Percentiles rank a stretch among this genome's conserved stretches.
Conservation (phyloP, 2,113 vertebrate genomes). For the Nycticorax nycticorax region DNA sequence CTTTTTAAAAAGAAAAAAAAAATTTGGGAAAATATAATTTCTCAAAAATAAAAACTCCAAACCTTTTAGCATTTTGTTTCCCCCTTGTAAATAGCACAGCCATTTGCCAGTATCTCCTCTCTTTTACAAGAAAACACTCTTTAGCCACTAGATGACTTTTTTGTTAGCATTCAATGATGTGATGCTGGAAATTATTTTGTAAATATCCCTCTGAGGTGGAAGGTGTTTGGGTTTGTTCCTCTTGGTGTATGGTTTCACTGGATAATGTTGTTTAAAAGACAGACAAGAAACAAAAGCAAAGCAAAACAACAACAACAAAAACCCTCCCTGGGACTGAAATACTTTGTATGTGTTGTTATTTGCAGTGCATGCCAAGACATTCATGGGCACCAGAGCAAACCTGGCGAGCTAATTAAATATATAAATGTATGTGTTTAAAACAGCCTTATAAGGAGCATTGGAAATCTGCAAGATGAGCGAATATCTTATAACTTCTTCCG, state of each 20-base stretch:
- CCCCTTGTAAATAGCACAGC: neutral
- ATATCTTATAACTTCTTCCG: conserved; percentile 86
- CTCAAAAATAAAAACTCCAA: neutral
- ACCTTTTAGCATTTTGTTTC: neutral
- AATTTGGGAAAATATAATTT: neutral
- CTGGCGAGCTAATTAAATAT: conserved; percentile 81
- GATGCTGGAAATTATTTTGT: neutral
- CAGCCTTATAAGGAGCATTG: conserved; percentile 81
- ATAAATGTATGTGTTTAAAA: conserved; percentile 83
- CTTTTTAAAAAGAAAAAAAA: neutral
- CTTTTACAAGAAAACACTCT: neutral
- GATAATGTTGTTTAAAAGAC: neutral
- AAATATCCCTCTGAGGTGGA: neutral
- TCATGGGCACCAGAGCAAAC: conserved; percentile 81
- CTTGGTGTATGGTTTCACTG: neutral
- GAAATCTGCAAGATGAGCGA: conserved; percentile 85
- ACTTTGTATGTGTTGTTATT: conserved; percentile 82
- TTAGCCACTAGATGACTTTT: neutral
- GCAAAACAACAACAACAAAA: neutral
- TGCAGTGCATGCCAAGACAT: conserved; percentile 84
- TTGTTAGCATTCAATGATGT: neutral
- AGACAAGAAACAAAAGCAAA: conserved; percentile 49
- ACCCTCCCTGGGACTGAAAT: conserved; percentile 76
- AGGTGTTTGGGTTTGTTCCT: neutral
- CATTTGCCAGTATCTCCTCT: neutral